Evolutionary conservation across 2,113 vertebrate genomes (phyloP).

Genomic region (Neomonachus schauinslandi): DNA sequence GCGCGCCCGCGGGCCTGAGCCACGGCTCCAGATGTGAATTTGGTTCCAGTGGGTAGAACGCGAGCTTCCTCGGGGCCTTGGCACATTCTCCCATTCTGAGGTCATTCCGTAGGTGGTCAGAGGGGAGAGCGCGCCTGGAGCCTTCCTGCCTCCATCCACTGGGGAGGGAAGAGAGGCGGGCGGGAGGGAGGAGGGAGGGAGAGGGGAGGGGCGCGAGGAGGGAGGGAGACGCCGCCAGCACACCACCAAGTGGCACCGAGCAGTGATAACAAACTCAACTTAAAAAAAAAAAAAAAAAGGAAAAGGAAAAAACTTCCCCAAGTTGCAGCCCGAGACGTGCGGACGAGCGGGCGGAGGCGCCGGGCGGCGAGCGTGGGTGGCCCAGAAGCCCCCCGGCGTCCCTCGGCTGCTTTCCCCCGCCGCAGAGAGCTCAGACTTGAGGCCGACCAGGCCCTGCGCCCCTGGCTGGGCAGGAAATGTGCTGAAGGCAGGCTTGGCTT

Average conservation of each 20-base stretch:
- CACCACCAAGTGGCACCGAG: slow-evolving; percentile 96
- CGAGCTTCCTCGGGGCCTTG: slow-evolving; percentile 56
- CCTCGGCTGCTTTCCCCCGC: neutral
- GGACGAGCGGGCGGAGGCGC: slow-evolving; percentile 48
- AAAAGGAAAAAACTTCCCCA: slow-evolving; percentile 81
- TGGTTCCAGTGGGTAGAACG: slow-evolving; percentile 46
- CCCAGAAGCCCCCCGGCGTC: slow-evolving; percentile 17
- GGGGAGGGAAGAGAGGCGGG: slow-evolving; percentile 83
- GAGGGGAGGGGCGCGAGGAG: slow-evolving; percentile 58
- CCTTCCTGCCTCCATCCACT: slow-evolving; percentile 87
- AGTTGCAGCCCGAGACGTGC: slow-evolving; percentile 73
- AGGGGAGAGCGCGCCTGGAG: slow-evolving; percentile 72
- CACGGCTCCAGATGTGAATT: slow-evolving; percentile 53
- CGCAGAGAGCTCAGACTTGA: neutral
- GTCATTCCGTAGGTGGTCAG: slow-evolving; percentile 85
- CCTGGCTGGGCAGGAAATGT: neutral
- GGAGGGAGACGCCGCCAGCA: slow-evolving; percentile 84
- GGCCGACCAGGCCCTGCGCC: slow-evolving; percentile 4
- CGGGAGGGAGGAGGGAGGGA: neutral
- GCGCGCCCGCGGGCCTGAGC: slow-evolving; percentile 44
- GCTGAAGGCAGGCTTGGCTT: slow-evolving; percentile 27
- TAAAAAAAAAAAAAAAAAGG: slow-evolving; percentile 68
- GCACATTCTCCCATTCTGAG: slow-evolving; percentile 74
- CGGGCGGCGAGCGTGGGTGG: slow-evolving; percentile 62
- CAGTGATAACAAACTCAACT: slow-evolving; percentile 90